Conservation (phyloP, 2,888 invertebrate genomes). For the Nemapogon koenigi region DNA sequence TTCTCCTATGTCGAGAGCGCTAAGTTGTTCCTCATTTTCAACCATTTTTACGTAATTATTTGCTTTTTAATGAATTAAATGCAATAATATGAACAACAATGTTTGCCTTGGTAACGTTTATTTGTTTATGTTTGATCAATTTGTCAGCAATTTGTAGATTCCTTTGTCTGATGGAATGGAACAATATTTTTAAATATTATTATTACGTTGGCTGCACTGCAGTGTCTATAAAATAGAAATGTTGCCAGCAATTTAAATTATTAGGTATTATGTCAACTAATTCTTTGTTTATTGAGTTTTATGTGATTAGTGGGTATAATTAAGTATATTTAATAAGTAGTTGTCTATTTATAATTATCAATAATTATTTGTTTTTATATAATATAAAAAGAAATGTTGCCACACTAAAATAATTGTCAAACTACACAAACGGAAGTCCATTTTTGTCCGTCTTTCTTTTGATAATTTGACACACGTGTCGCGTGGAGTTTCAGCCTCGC, state of each 20-base stretch:
- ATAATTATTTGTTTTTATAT: background rate
- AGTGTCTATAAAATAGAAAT: too few species aligned
- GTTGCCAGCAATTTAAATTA: too few species aligned
- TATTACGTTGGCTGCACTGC: too few species aligned
- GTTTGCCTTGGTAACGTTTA: conserved; percentile 4
- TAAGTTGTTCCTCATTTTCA: conserved; percentile 47
- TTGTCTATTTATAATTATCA: background rate
- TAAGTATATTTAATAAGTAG: too few species aligned
- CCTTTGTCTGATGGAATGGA: too few species aligned
- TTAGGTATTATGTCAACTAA: too few species aligned
- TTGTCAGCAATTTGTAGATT: too few species aligned
- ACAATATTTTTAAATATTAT: too few species aligned
- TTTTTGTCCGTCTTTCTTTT: conserved; percentile 48
- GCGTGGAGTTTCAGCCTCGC: conserved; percentile 62
- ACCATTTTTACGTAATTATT: conserved; percentile 57
- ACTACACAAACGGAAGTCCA: conserved; percentile 33
- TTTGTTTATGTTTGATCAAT: too few species aligned
- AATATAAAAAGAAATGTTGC: conserved; percentile 24
- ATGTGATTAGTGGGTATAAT: too few species aligned
- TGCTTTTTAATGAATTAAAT: background rate
- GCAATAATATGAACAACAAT: background rate
- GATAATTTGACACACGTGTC: conserved; percentile 62
- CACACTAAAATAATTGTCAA: conserved; percentile 28
- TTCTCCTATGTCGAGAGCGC: conserved; percentile 72
- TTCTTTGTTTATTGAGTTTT: too few species aligned